Base-by-base conservation (phyloP, 2,797 vertebrate genomes). In the Coranthus polyacanthus region DNA sequence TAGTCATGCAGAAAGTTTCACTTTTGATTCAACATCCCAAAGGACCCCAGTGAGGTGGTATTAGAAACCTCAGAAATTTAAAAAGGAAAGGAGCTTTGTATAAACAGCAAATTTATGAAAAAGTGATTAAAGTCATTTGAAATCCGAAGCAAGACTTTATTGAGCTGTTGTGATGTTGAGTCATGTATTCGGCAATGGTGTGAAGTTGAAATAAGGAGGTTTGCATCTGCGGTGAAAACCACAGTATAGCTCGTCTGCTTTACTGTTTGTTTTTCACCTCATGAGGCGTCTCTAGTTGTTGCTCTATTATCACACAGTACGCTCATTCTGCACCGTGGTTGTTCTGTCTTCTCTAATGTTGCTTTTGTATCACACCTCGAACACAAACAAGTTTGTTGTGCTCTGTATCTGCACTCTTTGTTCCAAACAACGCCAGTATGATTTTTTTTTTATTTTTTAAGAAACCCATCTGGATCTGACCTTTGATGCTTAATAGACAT, bases 171-270 rank as follows among this genome's bases (percentile, higher is more conserved):
- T 42, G 34, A 16, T 16, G 39, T 29, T 51, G 5, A 32, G n/a
- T 51, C 26, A 53, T 9, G 5, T 22, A 8, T 24, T 37, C 22
- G 18, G n/a, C 4, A 0, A 13, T 7, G 39, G 21, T 53, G 3
- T 18, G 20, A 56, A 5, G 24, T 70, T 47, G 34, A 9, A 64
- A 66, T 62, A 43, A 2, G 22, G 16, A 34, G 4, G 53, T 37
- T 59, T 72, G 34, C 54, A 54, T 54, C 20, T 59, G 53, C 3
- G n/a, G 51, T 52, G 1, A 29, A 66, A 78, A 68, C 39, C 71
- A 55, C 52, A 8, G 12, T 4, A 26, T 20, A 13, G 52, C 58
- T 58, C n/a, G 21, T 61, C 51, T 54, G 61, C 38, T n/a, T n/a
- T 53, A 16, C 32, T 53, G 36, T 32, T 45, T 41, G 17, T 63